Conservation (phyloP, 2,888 invertebrate species). For the Eupeodes luniger region DNA sequence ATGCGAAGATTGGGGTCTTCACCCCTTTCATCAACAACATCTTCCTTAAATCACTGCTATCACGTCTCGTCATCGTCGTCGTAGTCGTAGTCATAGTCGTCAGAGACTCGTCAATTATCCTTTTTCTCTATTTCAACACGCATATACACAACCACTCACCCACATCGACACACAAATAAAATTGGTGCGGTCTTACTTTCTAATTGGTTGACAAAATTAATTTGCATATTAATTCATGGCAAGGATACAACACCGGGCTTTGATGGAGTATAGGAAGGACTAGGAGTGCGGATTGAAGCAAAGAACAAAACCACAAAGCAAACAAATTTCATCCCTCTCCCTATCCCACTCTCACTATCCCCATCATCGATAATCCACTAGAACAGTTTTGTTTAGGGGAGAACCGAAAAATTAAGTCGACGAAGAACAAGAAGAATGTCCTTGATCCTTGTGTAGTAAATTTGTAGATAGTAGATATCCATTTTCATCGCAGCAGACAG, state of each 20-base stretch:
- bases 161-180: conserved; percentile 33
- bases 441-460: conserved; percentile 44
- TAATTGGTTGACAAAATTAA: conserved; percentile 77
- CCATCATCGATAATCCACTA: conserved; percentile 59
- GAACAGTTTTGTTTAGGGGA: conserved; percentile 10
- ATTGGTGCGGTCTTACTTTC: conserved; percentile 68
- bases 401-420: not conserved
- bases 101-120: conserved; percentile 64
- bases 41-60: conserved; percentile 53
- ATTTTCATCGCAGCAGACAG: conserved; percentile 25
- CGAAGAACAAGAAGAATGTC: not conserved
- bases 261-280: not conserved
- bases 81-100: conserved; percentile 8
- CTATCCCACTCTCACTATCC: not conserved
- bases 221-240: conserved; percentile 75
- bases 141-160: conserved; percentile 48
- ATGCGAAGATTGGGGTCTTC: not conserved
- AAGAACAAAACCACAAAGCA: conserved; percentile 67
- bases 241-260: conserved; percentile 45
- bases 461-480: conserved; percentile 43
- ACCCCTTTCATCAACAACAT: not conserved
- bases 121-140: conserved; percentile 67
- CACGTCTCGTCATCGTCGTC: conserved; percentile 18
- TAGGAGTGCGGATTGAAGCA: not conserved
- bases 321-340: conserved; percentile 53